These are phyloP conservation scores for Bungarus multicinctus DNA, from an alignment of 2,113 vertebrate genomes.

Conservation along the genomic window DNA sequence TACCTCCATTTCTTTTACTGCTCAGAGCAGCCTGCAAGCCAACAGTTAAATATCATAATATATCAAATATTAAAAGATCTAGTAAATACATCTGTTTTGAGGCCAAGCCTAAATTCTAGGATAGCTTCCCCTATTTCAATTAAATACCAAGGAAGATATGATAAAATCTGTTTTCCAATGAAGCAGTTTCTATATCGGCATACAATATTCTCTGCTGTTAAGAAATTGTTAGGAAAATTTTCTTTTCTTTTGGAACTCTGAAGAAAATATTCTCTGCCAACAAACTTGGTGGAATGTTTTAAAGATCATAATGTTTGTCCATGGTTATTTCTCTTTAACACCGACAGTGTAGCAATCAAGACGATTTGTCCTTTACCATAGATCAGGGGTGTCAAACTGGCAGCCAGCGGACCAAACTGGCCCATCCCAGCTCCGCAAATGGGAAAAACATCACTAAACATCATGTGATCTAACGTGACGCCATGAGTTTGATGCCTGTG, in stretches of 20 bases:
- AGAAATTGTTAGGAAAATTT: not conserved
- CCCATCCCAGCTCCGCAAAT: too few species aligned
- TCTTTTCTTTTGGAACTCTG: not conserved
- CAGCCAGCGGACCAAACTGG: too few species aligned
- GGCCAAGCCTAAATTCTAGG: not conserved
- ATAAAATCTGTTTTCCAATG: not conserved
- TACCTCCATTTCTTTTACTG: not conserved
- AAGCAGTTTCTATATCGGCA: not conserved
- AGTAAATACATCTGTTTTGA: not conserved
- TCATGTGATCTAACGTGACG: too few species aligned
- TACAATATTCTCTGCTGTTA: not conserved
- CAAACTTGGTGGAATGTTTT: not conserved
- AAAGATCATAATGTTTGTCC: not conserved
- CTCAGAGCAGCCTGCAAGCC: not conserved
- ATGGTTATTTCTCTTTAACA: not conserved
- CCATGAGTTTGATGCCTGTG: too few species aligned
- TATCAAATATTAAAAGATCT: not conserved
- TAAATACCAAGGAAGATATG: not conserved
- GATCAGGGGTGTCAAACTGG: too few species aligned
- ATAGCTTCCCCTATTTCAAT: not conserved
- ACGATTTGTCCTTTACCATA: not conserved
- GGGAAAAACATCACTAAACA: too few species aligned
- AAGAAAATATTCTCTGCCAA: not conserved
- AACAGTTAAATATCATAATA: not conserved
- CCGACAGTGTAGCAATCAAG: not conserved